A percentile compares a stretch with the other conserved stretches of the same genome.
phyloP scores from a whole-genome alignment of 2,113 vertebrate genomes.

The Anas platyrhynchos region DNA sequence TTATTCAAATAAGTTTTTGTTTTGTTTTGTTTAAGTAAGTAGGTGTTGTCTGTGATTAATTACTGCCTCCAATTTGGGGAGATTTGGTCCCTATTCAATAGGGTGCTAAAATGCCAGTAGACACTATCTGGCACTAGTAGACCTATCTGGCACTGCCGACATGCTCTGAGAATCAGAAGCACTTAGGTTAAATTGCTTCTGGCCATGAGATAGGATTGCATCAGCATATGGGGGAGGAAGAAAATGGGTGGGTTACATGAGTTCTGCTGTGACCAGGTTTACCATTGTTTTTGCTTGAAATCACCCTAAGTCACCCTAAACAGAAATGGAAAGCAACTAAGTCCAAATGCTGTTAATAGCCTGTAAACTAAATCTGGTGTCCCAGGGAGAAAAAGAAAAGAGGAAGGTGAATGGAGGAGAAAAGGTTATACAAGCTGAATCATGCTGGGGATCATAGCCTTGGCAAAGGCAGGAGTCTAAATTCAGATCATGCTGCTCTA shows the following conservation, averaged over 20 bases:
- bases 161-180: not conserved
- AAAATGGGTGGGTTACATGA: no score
- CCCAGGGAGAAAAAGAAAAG: not conserved
- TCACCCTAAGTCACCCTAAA: not conserved
- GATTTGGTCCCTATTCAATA: not conserved
- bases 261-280: not conserved
- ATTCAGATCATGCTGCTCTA: not conserved
- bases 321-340: not conserved
- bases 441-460: accelerated
- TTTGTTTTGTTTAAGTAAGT: not conserved
- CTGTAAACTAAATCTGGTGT: not conserved
- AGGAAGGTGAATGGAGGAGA: not conserved
- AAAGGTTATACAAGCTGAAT: not conserved
- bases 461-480: not conserved
- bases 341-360: not conserved
- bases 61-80: not conserved
- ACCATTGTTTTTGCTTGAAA: not conserved
- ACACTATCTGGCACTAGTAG: not conserved
- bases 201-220: accelerated
- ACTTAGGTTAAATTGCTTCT: not conserved
- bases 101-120: not conserved
- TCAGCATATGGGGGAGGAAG: not conserved
- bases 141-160: not conserved
- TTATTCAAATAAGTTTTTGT: not conserved
- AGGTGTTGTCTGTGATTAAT: not conserved